Conservation (phyloP, 2,113 vertebrate genomes). For the Pygoscelis antarcticus region DNA sequence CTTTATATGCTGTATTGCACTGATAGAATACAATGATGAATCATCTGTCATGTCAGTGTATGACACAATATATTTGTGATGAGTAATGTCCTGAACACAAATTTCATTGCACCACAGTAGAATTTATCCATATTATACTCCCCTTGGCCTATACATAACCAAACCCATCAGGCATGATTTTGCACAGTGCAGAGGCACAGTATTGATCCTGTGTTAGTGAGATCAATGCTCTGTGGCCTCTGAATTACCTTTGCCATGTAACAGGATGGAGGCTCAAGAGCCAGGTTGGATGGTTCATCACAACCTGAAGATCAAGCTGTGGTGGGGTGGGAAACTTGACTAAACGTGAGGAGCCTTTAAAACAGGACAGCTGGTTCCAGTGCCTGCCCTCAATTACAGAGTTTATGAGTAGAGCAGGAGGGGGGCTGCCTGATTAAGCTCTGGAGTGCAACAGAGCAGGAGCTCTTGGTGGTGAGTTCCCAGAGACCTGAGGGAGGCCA, state of each 20-base stretch:
- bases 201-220: neutral
- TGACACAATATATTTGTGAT: neutral
- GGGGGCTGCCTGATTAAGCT: fast-evolving
- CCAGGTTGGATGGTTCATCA: neutral
- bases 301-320: neutral
- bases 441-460: fast-evolving
- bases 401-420: neutral
- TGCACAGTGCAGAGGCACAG: neutral
- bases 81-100: neutral
- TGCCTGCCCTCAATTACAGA: neutral
- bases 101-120: neutral
- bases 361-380: neutral
- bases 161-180: neutral
- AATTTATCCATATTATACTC: neutral
- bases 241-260: neutral
- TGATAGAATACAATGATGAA: neutral
- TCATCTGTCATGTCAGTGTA: neutral
- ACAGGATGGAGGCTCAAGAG: neutral
- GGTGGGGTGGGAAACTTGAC: neutral
- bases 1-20: neutral
- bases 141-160: neutral
- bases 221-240: neutral
- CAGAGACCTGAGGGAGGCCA: fast-evolving
- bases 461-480: fast-evolving
- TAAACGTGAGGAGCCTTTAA: neutral